Evolutionary conservation across 2,888 invertebrate species (phyloP), one percentile per base, ranked within the genome.

Genomic region (Diaprepes abbreviatus): DNA sequence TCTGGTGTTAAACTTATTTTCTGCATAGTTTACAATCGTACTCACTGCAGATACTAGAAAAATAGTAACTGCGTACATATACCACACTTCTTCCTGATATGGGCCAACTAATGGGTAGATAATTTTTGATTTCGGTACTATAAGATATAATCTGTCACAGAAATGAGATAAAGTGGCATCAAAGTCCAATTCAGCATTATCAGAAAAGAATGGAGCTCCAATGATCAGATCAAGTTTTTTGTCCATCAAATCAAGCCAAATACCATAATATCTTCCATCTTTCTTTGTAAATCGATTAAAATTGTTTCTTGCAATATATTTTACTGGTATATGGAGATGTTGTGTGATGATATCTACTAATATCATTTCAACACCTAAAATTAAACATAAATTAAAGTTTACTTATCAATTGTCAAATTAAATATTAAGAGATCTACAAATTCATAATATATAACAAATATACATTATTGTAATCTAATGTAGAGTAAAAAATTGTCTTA

Each of bases 201-300:
- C 60, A 10, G 60, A 24, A 28, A 12, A 60, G 24, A 60, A 60
- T n/a, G 60, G 60, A 2, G 60, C 60, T n/a, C 60, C 60, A 19
- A 60, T 48, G 12, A 60, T 45, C 9, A 60, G 7, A 17, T 60
- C 60, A 5, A 60, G 3, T 31, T 60, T 60, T 31, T 48, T 60
- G 12, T 45, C 10, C 16, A 19, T 2, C 7, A 60, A 17, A 16
- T 43, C 48, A 3, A 48, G 14, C 43, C 43, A 60, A 31, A n/a
- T 19, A 28, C 35, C 33, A 14, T 17, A 33, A 45, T 60, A 60
- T 31, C 3, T 4, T 7, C 31, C 28, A 45, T 31, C 16, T 14
- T 24, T 17, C 33, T 60, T 60, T 31, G 35, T 48, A 45, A 60
- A 45, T 16, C 48, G 9, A 33, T 60, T 35, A 17, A 17, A 19